Percentiles rank a stretch among this genome's conserved stretches.
Evolutionary conservation across 2,888 invertebrate genomes (phyloP).

Genomic region (Strigamia maritima): DNA sequence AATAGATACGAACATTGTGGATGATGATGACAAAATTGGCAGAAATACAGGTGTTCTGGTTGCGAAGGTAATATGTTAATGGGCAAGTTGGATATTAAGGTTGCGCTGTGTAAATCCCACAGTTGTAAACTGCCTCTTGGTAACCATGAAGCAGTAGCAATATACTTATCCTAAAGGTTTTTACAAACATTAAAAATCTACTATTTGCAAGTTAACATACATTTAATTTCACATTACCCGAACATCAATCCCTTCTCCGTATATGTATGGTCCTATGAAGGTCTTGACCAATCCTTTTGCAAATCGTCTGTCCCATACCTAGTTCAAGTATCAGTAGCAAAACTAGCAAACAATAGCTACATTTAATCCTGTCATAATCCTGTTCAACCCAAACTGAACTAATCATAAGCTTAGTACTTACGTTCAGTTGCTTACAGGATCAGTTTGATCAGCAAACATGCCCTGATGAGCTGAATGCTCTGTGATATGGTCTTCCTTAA

Average conservation of each 20-base stretch:
- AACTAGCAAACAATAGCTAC: neutral
- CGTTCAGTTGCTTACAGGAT: too few relatives aligned
- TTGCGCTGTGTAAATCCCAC: neutral
- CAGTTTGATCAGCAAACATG: too few relatives aligned
- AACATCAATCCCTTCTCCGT: constrained; percentile 5
- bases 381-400: too few relatives aligned
- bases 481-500: too few relatives aligned
- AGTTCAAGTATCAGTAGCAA: neutral
- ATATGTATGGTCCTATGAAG: neutral
- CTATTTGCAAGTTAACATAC: too few relatives aligned
- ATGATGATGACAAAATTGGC: neutral
- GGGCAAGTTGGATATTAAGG: neutral
- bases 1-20: neutral
- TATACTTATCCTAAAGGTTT: neutral
- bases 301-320: constrained; percentile 27
- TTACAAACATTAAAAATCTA: neutral
- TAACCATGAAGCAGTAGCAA: neutral
- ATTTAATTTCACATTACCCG: too few relatives aligned
- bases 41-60: constrained; percentile 26
- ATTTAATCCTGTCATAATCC: too few relatives aligned
- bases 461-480: too few relatives aligned
- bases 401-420: too few relatives aligned
- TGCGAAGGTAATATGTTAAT: neutral
- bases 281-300: constrained; percentile 8
- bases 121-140: neutral